These are phyloP conservation scores for Octonoba sinensis DNA, from an alignment of 2,888 invertebrate genomes.

Conservation along the genomic window DNA sequence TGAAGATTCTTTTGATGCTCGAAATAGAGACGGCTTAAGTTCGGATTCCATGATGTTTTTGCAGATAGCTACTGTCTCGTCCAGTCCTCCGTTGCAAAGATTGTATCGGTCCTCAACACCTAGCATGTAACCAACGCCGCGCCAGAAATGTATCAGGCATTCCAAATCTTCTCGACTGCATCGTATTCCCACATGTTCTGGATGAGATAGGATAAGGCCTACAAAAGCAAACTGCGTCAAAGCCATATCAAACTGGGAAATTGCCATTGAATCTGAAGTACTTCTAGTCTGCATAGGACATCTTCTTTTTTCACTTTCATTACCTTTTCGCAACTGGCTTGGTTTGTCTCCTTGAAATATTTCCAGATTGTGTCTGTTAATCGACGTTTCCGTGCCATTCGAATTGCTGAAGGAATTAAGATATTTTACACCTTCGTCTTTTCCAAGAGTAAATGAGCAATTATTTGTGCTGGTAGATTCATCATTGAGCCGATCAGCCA, in stretches of 20 bases:
- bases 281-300: no score
- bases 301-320: no score
- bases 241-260: constrained; percentile 87
- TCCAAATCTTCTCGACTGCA: constrained; percentile 78
- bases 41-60: constrained; percentile 54
- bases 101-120: constrained; percentile 80
- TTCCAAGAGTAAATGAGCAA: constrained; percentile 36
- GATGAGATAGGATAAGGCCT: constrained; percentile 79
- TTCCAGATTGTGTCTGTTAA: background rate
- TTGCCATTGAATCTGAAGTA: constrained; percentile 21
- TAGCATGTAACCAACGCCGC: constrained; percentile 83
- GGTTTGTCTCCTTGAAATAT: no score
- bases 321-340: no score
- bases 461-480: constrained; percentile 18
- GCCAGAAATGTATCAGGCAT: constrained; percentile 86
- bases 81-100: constrained; percentile 60
- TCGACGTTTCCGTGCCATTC: background rate
- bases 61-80: constrained; percentile 63
- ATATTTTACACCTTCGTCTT: background rate
- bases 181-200: constrained; percentile 78
- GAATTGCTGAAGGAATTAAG: no score
- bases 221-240: constrained; percentile 90
- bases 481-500: constrained; percentile 68
- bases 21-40: constrained; percentile 55
- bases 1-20: constrained; percentile 47